phyloP scores from a whole-genome alignment of 2,888 invertebrate species.

The Acanthosepion esculentum region DNA sequence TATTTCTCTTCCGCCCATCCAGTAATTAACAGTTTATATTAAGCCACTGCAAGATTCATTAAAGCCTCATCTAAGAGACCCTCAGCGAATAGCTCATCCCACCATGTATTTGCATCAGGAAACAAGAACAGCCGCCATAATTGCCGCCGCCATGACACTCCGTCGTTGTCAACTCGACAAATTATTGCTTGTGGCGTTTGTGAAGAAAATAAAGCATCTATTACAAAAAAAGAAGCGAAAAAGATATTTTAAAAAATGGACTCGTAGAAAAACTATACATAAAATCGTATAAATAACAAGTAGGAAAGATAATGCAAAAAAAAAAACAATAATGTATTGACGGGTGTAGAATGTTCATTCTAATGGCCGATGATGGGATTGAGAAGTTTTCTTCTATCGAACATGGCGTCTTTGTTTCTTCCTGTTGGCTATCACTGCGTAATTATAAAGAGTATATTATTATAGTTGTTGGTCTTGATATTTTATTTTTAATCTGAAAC shows the following conservation, averaged over 20 bases:
- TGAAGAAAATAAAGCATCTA: not conserved
- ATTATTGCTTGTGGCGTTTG: not conserved
- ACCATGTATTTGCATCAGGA: not conserved
- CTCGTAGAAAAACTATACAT: not conserved
- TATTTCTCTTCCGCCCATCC: not conserved
- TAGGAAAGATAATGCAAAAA: not conserved
- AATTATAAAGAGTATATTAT: constrained; percentile 33
- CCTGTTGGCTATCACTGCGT: not conserved
- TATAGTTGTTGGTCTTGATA: not conserved
- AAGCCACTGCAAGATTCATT: constrained; percentile 1
- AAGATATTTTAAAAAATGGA: not conserved
- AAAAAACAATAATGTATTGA: no score
- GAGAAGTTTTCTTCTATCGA: not conserved
- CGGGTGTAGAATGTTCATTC: no score
- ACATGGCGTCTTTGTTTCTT: constrained; percentile 33
- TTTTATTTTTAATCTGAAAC: no score
- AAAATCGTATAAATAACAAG: not conserved
- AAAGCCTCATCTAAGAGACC: not conserved
- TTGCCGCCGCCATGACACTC: not conserved
- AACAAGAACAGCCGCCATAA: not conserved
- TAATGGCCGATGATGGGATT: not conserved
- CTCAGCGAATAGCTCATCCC: not conserved
- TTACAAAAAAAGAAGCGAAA: not conserved
- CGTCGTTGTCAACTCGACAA: not conserved
- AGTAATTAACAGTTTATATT: constrained; percentile 33